Base-by-base conservation (phyloP, 2,113 vertebrate species). In the Scomber colias region DNA sequence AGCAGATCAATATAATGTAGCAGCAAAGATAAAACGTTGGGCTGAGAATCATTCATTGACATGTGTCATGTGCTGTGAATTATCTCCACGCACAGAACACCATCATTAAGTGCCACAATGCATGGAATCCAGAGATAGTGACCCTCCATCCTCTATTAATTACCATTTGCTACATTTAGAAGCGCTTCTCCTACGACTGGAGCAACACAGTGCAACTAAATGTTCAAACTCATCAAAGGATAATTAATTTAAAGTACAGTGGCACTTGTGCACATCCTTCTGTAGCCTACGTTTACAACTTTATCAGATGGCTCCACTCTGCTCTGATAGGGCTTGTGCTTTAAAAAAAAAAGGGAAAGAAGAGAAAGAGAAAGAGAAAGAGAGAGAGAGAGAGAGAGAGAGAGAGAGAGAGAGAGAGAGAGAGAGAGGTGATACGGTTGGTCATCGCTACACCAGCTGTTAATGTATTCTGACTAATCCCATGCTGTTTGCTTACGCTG, bases 391-490 rank as follows among this genome's bases (percentile, higher is more conserved):
- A 21, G 21, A 21, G 21, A 21, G 21, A 21, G 21, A 21, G 21
- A 21, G 21, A 21, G 21, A 21, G 21, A 21, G 21, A 21, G 21
- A 21, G 21, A 21, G 21, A 21, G 21, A 21, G 21, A 21, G 21
- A 27, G 24, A 27, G 24, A 27, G 35, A 35, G 30, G 5, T 17
- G 69, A 30, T 72, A 2, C 31, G 69, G 84, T 50, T 86, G 75
- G 65, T 88, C 82, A 77, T 83, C 62, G 35, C 35, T 51, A 17
- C 48, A 27, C n/a, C 27, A 76, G 70, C 81, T 8, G 31, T 50
- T 84, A 82, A 84, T 81, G 50, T 86, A 83, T 82, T 85, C 76
- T 77, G 62, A 75, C 75, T 71, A 75, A 79, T 73, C 50, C 51
- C 54, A 69, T 62, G 63, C 78, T 82, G 74, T 77, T 76, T 79